Evolutionary conservation across 2,113 vertebrate species (phyloP), one percentile per base, ranked within the genome.

Genomic region (Serilophus lunatus): DNA sequence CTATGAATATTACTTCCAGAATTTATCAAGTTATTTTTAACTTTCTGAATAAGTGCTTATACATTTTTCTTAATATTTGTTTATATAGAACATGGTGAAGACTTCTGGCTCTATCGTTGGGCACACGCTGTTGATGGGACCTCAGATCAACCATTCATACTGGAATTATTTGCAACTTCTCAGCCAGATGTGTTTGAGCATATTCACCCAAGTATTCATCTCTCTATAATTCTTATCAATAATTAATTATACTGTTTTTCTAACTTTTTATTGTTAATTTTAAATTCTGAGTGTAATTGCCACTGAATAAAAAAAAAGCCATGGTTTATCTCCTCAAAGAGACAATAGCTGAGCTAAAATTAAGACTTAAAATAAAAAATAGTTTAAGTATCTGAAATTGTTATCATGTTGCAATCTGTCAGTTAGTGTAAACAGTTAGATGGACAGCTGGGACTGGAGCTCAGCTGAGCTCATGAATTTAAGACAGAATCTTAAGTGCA

Each of bases 161-260:
- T 99, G 95, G 98, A 99, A 97, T 96, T 99, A 64, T 99, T 99
- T 97, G 98, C 99, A 63, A 98, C 98, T 66, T 99, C 99, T 83
- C 99, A 99, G 91, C 98, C 99, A 36, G 98, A 99, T 84, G 97
- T 99, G 91, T 99, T 99, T 97, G 98, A 97, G 93, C 95, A n/a
- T 45, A 98, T 99, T 85, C 98, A 97, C 82, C 98, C 99, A 91
- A 99, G 99, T 99, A 98, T 95, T 97, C 40, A 74, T 75, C 24
- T 88, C 29, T 95, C 31, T 92, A 78, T 90, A 70, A 76, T 90
- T 80, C 61, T 93, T 95, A 75, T 4, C 87, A 57, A 64, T 95
- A 44, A 56, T 88, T 66, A 31, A n/a, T 83, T 70, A 19, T 10
- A 51, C 26, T 31, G 12, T 38, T 88, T 83, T 84, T 80, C 19